Evolutionary conservation across 2,797 vertebrate species (phyloP).

Genomic region (Mus caroli): DNA sequence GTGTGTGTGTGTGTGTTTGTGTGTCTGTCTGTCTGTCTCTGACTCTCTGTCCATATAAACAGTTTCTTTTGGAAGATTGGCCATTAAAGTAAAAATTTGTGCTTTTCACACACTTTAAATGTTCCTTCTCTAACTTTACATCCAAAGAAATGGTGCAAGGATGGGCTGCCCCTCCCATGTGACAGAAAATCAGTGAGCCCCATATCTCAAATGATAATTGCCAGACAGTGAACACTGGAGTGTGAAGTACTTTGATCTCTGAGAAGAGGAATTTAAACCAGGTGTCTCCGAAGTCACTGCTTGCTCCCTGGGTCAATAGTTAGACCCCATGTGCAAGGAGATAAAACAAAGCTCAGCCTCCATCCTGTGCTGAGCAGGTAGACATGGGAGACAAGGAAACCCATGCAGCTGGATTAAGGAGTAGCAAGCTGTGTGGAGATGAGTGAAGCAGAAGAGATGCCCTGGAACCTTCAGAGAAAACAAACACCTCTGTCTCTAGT

Average conservation of each 20-base stretch:
- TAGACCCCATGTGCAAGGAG: no score
- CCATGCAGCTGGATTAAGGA: neutral
- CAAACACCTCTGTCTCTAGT: no score
- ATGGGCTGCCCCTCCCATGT: neutral
- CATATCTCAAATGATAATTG: neutral
- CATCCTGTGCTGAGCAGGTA: neutral
- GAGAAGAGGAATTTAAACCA: neutral
- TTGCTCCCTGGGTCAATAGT: neutral
- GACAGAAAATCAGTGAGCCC: neutral
- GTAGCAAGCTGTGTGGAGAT: neutral
- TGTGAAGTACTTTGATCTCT: neutral
- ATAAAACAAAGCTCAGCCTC: neutral
- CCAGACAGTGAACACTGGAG: neutral
- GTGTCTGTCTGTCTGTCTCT: no score
- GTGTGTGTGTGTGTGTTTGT: neutral
- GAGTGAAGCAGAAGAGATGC: neutral
- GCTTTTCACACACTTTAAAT: no score
- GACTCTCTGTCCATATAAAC: neutral
- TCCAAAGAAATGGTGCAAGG: neutral
- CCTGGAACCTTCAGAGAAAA: no score
- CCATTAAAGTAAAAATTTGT: neutral
- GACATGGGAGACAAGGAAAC: accelerated
- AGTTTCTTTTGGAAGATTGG: neutral
- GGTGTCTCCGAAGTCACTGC: no score
- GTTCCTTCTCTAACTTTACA: neutral